A percentile compares a stretch with the other conserved stretches of the same genome.
Conservation (phyloP, 2,888 invertebrate genomes). For the Hypena proboscidalis region DNA sequence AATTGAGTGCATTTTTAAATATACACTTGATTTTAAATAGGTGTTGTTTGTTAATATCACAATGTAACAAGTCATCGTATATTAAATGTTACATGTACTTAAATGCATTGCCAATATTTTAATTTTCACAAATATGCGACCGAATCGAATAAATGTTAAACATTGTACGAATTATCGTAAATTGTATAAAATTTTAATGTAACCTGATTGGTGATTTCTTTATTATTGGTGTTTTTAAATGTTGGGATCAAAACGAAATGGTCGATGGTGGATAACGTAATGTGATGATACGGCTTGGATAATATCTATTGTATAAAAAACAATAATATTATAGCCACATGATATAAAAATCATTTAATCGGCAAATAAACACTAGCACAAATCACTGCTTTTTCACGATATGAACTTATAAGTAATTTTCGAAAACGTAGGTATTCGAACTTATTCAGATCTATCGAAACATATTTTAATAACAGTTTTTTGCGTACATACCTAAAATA, state of each 20-base stretch:
- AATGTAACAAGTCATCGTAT: slow-evolving; percentile 2
- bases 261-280: slow-evolving; percentile 18
- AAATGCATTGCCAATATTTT: not conserved
- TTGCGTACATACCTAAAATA: no score
- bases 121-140: not conserved
- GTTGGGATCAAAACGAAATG: slow-evolving; percentile 50
- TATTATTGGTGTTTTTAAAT: slow-evolving; percentile 42
- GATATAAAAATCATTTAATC: not conserved
- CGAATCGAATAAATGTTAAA: slow-evolving; percentile 8
- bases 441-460: slow-evolving; percentile 9
- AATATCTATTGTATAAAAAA: slow-evolving; percentile 7
- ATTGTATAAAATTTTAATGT: slow-evolving; percentile 30
- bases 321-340: slow-evolving; percentile 1
- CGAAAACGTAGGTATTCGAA: slow-evolving; percentile 1
- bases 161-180: slow-evolving; percentile 17
- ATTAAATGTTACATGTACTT: not conserved
- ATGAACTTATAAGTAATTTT: slow-evolving; percentile 1
- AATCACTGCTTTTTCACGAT: slow-evolving; percentile 6
- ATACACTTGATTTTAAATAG: no score
- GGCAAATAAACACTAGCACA: slow-evolving; percentile 3
- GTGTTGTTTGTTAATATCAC: not conserved
- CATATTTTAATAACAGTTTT: slow-evolving; percentile 28
- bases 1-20: no score
- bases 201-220: slow-evolving; percentile 43
- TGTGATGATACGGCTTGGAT: slow-evolving; percentile 11